phyloP scores from a whole-genome alignment of 2,797 vertebrate genomes.

The Decapterus maruadsi region DNA sequence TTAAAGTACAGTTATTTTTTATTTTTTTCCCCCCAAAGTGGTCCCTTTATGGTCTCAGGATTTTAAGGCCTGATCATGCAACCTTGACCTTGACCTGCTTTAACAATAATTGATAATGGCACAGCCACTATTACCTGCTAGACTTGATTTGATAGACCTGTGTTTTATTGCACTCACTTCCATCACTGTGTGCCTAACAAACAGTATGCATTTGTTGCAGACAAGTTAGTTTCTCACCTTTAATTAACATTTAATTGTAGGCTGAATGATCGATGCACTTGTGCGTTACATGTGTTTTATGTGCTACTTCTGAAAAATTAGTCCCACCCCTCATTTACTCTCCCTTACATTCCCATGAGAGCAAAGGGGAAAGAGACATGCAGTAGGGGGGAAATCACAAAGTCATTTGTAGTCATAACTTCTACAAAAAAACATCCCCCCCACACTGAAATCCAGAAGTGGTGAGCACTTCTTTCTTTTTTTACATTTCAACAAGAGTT shows the following conservation, averaged over 20 bases:
- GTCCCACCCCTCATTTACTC: conserved; percentile 38
- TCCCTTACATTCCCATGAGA: conserved; percentile 71
- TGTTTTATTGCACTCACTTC: too few species aligned
- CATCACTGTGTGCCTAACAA: too few species aligned
- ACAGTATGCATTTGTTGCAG: too few species aligned
- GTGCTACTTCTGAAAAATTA: neutral
- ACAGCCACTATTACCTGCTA: too few species aligned
- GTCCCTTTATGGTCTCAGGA: neutral
- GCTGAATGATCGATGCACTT: neutral
- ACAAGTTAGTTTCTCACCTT: neutral
- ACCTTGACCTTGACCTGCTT: too few species aligned
- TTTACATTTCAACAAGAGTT: neutral
- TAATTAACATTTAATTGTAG: neutral
- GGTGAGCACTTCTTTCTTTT: neutral
- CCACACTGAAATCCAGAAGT: conserved; percentile 24
- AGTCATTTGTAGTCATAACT: conserved; percentile 63
- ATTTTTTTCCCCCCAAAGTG: neutral
- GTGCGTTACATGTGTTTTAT: conserved; percentile 1
- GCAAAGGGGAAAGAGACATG: conserved; percentile 55
- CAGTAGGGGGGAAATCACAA: conserved; percentile 42
- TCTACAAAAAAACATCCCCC: conserved; percentile 44
- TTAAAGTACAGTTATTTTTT: neutral
- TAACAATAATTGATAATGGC: too few species aligned
- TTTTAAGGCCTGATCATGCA: too few species aligned
- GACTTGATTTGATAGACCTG: too few species aligned